phyloP scores from a whole-genome alignment of 2,113 vertebrate species.

The Beaufortia kweichowensis region DNA sequence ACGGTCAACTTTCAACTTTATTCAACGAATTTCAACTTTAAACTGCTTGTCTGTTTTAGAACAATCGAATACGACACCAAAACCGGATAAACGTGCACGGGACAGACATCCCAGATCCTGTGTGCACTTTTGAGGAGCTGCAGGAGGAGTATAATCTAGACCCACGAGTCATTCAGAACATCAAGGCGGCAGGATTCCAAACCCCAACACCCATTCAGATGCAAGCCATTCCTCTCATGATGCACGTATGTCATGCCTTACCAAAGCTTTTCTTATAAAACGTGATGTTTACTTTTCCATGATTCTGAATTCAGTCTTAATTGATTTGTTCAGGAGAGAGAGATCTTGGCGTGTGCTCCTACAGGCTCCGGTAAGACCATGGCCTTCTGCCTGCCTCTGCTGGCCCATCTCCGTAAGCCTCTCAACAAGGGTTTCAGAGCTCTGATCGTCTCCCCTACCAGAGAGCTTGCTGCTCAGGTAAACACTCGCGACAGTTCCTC shows the following conservation, averaged over 20 bases:
- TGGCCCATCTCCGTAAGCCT: slow-evolving; percentile 85
- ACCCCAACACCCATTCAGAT: slow-evolving; percentile 90
- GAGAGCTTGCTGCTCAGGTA: slow-evolving; percentile 94
- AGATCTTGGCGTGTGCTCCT: slow-evolving; percentile 93
- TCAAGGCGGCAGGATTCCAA: slow-evolving; percentile 81
- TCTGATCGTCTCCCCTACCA: slow-evolving; percentile 88
- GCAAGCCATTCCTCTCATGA: slow-evolving; percentile 94
- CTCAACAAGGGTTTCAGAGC: slow-evolving; percentile 91
- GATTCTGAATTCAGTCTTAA: background rate
- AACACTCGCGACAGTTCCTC: no score
- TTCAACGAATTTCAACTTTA: no score
- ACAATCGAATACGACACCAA: slow-evolving; percentile 82
- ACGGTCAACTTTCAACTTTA: no score
- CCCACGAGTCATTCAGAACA: slow-evolving; percentile 82
- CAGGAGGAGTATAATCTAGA: slow-evolving; percentile 83
- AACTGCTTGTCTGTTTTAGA: slow-evolving; percentile 62
- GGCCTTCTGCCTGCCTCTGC: slow-evolving; percentile 90
- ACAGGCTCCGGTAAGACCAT: slow-evolving; percentile 96
- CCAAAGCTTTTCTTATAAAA: background rate
- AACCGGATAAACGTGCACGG: slow-evolving; percentile 89
- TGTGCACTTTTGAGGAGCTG: slow-evolving; percentile 86
- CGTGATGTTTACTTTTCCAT: background rate
- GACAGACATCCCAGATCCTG: slow-evolving; percentile 87
- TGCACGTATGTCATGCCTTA: slow-evolving; percentile 76
- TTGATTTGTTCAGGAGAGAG: slow-evolving; percentile 76